Conservation (phyloP, 2,113 vertebrate species). For the Seriola aureovittata region DNA sequence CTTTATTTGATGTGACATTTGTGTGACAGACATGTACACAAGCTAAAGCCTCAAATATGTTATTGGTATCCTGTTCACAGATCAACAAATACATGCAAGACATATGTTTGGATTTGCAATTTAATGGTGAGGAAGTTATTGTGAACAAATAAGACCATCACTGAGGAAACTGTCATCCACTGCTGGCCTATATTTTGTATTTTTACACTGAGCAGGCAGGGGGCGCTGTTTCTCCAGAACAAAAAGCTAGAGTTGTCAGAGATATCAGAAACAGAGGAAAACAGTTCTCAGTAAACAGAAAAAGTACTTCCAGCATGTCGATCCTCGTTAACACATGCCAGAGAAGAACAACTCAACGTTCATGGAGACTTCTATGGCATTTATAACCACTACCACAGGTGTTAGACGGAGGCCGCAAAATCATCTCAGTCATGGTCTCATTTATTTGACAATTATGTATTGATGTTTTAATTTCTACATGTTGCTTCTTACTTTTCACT, state of each 20-base stretch:
- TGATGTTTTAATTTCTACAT: neutral
- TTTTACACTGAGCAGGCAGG: constrained; percentile 27
- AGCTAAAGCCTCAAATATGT: neutral
- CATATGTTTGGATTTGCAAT: neutral
- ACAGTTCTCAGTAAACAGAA: neutral
- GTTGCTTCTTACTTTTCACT: neutral
- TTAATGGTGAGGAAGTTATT: neutral
- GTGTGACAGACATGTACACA: constrained; percentile 15
- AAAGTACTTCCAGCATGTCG: too few species aligned
- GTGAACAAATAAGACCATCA: constrained; percentile 21
- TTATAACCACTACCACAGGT: too few species aligned
- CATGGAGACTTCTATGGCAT: too few species aligned
- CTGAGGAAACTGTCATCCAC: neutral
- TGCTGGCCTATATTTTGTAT: too few species aligned
- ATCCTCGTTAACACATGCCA: neutral
- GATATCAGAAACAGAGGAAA: neutral
- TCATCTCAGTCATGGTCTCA: neutral
- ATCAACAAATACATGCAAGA: neutral
- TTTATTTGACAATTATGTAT: constrained; percentile 1
- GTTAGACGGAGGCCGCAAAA: too few species aligned
- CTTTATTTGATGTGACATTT: neutral
- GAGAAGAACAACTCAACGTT: neutral
- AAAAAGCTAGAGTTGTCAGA: neutral
- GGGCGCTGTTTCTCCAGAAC: constrained; percentile 20
- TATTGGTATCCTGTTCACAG: neutral